Base-by-base conservation (phyloP, 2,113 vertebrate genomes). In the Patagioenas fasciata region DNA sequence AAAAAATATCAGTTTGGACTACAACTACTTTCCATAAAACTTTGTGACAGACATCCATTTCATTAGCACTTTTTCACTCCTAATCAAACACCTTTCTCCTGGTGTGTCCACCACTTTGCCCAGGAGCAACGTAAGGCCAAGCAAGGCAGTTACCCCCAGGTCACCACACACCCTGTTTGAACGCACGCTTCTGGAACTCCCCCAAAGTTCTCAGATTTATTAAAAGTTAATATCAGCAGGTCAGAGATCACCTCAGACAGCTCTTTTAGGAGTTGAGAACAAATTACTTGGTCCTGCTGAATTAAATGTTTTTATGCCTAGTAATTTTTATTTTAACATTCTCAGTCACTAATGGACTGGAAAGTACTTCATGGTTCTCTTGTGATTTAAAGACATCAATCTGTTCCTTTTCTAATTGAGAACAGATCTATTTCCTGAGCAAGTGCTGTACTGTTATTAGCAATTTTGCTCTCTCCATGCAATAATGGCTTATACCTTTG, bases 231-330 rank as follows among this genome's bases (percentile, higher is more conserved):
- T 81, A 88, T 60, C 57, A 94, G 73, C 29, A 87, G 89, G 91
- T 36, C 96, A 97, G 80, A 94, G 96, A 92, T 92, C 92, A 94
- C 69, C 69, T 91, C 88, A 94, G 53, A 15, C 88, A 91, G 72
- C 83, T 78, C 80, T 96, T 95, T 84, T 18, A 94, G 70, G 62
- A 94, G 54, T 15, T 72, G 44, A 94, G 91, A 89, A 91, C 80
- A 91, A 95, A 91, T 92, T 79, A 91, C 66, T 71, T 56, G 38
- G 53, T 57, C 77, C 60, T 82, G 50, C 44, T 69, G 92, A 96
- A 94, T 94, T 95, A 81, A 84, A 95, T 94, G 71, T 92, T 95
- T 95, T 93, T 96, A 97, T 92, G 93, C 70, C 72, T 67, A 89
- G 83, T 53, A 87, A 92, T 95, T 95, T 95, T 91, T 94, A 62